phyloP scores from a whole-genome alignment of 2,888 invertebrate species.

The Macaria notata region DNA sequence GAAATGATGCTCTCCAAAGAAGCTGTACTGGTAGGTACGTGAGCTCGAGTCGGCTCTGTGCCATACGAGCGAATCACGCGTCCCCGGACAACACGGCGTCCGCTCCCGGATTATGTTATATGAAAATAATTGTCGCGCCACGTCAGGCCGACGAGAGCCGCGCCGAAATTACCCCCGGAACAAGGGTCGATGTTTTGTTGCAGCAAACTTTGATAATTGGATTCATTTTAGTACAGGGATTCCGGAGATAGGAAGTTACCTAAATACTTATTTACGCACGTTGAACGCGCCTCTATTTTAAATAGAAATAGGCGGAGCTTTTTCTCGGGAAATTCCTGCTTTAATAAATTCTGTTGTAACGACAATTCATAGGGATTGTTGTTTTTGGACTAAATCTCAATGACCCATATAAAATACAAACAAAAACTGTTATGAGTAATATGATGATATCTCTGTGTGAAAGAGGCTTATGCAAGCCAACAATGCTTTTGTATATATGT shows the following conservation, averaged over 20 bases:
- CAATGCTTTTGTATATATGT: not conserved
- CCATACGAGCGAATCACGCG: slow-evolving; percentile 59
- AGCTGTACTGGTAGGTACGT: too few species aligned
- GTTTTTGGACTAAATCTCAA: too few species aligned
- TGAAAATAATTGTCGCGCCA: slow-evolving; percentile 72
- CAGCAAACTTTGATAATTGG: slow-evolving; percentile 63
- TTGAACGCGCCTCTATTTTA: slow-evolving; percentile 9
- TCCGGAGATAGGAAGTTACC: slow-evolving; percentile 35
- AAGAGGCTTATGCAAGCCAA: too few species aligned
- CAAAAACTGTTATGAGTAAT: too few species aligned
- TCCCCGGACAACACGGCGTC: slow-evolving; percentile 63
- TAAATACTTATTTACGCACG: slow-evolving; percentile 17
- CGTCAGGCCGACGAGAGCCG: slow-evolving; percentile 54
- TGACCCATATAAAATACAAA: too few species aligned
- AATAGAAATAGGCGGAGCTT: slow-evolving; percentile 4
- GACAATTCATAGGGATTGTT: too few species aligned
- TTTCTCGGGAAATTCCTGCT: slow-evolving; percentile 1
- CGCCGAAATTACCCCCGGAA: slow-evolving; percentile 62
- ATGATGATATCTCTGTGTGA: too few species aligned
- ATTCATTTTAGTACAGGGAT: slow-evolving; percentile 60
- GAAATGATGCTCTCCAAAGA: too few species aligned
- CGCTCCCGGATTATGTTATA: slow-evolving; percentile 72
- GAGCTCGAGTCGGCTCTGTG: slow-evolving; percentile 10
- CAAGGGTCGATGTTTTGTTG: slow-evolving; percentile 61
- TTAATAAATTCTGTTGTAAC: too few species aligned